phyloP scores from a whole-genome alignment of 92 coral and sea anemone species.

The Epizoanthus scotinus region DNA sequence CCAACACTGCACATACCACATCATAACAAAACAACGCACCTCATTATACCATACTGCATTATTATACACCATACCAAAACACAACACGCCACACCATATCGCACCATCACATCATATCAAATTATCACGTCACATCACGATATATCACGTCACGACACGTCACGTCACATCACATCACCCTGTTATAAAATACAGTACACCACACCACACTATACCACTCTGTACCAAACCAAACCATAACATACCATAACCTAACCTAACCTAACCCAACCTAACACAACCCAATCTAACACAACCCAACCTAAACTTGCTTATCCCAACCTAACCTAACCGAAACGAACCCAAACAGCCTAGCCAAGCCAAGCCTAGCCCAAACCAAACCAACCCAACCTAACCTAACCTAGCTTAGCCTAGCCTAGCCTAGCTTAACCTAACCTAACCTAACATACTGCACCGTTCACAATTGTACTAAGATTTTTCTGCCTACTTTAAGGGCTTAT shows the following conservation, averaged over 20 bases:
- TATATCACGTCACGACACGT: background rate
- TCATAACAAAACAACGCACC: background rate
- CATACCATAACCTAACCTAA: background rate
- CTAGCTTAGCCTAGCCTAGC: too few relatives aligned
- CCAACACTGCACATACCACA: background rate
- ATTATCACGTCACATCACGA: background rate
- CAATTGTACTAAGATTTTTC: background rate
- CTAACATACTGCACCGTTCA: background rate
- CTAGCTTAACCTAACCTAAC: background rate
- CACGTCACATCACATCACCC: background rate
- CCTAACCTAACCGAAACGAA: too few relatives aligned
- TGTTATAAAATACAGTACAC: background rate
- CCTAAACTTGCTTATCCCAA: too few relatives aligned
- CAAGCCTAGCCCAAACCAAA: too few relatives aligned
- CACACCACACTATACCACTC: conserved; percentile 2
- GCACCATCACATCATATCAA: too few relatives aligned
- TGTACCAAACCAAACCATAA: background rate
- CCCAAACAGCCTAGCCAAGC: too few relatives aligned
- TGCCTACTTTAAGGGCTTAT: background rate
- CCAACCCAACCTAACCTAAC: too few relatives aligned
- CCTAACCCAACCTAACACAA: too few relatives aligned
- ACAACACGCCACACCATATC: background rate
- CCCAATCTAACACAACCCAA: too few relatives aligned
- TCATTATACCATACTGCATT: background rate
- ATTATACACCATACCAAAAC: background rate